phyloP scores from a whole-genome alignment of 2,113 vertebrate genomes.

The Benitochromis conjunctus region DNA sequence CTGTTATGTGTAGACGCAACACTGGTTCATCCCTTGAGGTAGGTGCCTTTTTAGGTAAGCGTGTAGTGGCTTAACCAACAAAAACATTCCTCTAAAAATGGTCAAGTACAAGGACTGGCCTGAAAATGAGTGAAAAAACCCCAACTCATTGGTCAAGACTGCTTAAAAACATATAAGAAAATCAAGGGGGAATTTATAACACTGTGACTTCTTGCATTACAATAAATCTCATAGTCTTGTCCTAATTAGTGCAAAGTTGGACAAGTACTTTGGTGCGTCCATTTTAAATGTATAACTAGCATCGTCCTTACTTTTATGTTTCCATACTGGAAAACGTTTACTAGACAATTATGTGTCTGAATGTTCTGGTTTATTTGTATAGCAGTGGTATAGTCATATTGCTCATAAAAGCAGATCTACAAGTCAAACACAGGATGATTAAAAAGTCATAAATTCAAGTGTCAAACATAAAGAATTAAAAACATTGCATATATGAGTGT shows the following conservation, averaged over 20 bases:
- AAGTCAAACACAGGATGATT: neutral
- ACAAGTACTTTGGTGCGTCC: neutral
- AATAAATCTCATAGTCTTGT: neutral
- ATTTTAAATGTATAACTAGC: neutral
- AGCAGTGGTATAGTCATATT: neutral
- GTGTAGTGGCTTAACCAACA: neutral
- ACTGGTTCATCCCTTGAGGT: neutral
- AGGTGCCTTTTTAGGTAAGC: neutral
- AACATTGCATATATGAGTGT: neutral
- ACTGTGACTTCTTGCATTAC: neutral
- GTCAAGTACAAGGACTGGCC: neutral
- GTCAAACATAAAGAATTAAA: neutral
- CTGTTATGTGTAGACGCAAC: neutral
- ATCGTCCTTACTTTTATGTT: neutral
- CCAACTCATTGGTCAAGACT: neutral
- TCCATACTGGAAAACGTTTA: neutral
- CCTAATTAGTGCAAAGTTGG: neutral
- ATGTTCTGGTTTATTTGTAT: neutral
- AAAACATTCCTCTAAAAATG: neutral
- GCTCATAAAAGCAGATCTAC: neutral
- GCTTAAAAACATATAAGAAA: neutral
- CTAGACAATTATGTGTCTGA: too few relatives aligned
- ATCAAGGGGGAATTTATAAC: neutral
- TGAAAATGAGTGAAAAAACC: neutral
- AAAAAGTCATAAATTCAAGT: neutral